Evolutionary conservation across 2,888 invertebrate species (phyloP), one percentile per base, ranked within the genome.

Genomic region (Nephrotoma appendiculata): DNA sequence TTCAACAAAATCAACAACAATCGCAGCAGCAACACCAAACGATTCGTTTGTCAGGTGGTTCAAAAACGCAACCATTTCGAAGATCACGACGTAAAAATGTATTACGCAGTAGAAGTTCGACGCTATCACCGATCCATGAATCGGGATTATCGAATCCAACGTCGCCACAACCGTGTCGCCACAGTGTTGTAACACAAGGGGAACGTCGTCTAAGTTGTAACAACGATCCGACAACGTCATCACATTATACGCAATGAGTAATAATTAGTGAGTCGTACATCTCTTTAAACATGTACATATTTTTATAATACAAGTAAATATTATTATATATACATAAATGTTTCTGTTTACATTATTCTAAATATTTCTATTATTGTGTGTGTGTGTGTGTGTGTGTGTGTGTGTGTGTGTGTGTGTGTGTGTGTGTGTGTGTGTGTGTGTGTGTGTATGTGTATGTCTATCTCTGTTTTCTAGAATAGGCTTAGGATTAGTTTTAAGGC

Each of bases 101-200:
- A 89, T 87, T 93, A 89, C 90, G 93, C 89, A 90, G 92, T 87
- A 89, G 93, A 89, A 91, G 93, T 44, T 93, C 94, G 48, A 93
- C 93, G 48, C 90, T 95, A 87, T 95, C 95, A 87, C 95, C 95
- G 44, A 95, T 95, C 87, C 93, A 94, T 87, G 95, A 95, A 89
- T 94, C 95, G 85, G 95, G 95, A 44, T 91, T 95, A 19, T 95
- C 95, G 85, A 95, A 95, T 91, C 95, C 95, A 1, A 94, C 94
- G 15, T 95, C 95, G 87, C 95, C 95, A 0, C 92, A 92, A 87
- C 90, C 91, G 4, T 90, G 91, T 88, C 90, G 92, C 41, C 92
- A 92, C 88, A 91, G 31, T 71, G 71, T 71, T 31, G 5, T 71
- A 31, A 71, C 71, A 71, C 71, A 71, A 31, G 71, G 71, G 1